A percentile compares a stretch with the other conserved stretches of the same genome.
Evolutionary conservation across 2,113 vertebrate species (phyloP).

Genomic region (Dendrocopos noguchii): DNA sequence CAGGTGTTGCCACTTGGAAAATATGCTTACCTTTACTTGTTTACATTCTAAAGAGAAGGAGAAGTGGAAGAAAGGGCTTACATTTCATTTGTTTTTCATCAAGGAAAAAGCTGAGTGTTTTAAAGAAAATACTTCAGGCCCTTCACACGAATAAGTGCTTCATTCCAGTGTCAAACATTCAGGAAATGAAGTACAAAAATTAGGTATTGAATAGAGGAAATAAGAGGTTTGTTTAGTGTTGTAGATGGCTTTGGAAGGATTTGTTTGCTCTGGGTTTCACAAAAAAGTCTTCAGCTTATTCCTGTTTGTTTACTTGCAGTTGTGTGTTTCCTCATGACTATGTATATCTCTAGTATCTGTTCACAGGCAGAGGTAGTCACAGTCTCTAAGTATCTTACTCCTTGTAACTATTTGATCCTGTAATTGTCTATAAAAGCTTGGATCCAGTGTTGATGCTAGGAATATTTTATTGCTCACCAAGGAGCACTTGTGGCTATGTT

Average conservation of each 20-base stretch:
- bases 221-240: not conserved
- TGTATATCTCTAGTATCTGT: not conserved
- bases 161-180: not conserved
- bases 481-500: constrained; percentile 57
- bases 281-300: not conserved
- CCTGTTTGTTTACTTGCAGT: not conserved
- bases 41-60: not conserved
- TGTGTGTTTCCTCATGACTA: not conserved
- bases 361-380: not conserved
- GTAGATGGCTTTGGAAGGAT: not conserved
- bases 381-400: not conserved
- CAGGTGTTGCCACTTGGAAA: not conserved
- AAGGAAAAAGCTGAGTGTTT: not conserved
- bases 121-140: not conserved
- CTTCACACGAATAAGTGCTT: not conserved
- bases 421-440: constrained; percentile 31
- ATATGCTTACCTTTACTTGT: not conserved
- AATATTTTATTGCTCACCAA: constrained; percentile 48
- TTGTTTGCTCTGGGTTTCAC: not conserved
- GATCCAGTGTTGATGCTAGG: constrained; percentile 7
- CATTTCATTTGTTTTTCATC: not conserved
- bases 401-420: constrained; percentile 6
- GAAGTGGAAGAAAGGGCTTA: not conserved
- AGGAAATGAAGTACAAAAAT: not conserved
- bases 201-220: not conserved